Percentiles rank a stretch among this genome's conserved stretches.
phyloP scores from a whole-genome alignment of 2,797 vertebrate species.

The Neosilurus mollespiculum region DNA sequence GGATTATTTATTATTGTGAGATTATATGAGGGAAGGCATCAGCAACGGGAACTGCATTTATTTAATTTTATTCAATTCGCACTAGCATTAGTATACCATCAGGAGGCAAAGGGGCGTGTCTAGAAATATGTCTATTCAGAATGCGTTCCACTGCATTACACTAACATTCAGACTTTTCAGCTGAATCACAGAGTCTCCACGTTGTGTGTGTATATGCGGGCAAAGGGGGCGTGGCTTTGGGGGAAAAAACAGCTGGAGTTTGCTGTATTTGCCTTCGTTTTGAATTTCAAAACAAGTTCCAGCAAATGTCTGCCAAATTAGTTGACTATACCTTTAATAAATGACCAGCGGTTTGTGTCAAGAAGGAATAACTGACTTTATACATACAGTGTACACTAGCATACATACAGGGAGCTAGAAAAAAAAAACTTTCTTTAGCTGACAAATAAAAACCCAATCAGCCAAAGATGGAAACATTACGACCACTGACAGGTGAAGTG shows the following conservation, averaged over 20 bases:
- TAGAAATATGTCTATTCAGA: background rate
- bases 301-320: background rate
- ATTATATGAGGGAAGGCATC: background rate
- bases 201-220: background rate
- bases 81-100: background rate
- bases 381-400: background rate
- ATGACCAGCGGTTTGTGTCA: background rate
- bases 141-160: background rate
- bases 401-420: background rate
- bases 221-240: background rate
- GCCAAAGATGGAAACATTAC: too few relatives aligned
- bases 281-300: conserved; percentile 8
- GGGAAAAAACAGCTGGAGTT: background rate
- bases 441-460: background rate
- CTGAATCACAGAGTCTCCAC: background rate
- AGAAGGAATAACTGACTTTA: background rate
- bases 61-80: background rate
- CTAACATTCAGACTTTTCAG: background rate
- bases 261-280: conserved; percentile 12
- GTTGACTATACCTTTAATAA: background rate
- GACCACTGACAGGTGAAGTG: too few relatives aligned
- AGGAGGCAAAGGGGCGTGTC: background rate
- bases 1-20: too few relatives aligned
- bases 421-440: background rate
- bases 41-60: background rate